A percentile compares a stretch with the other conserved stretches of the same genome.
phyloP scores from a whole-genome alignment of 2,113 vertebrate genomes.

The Salvator merianae region DNA sequence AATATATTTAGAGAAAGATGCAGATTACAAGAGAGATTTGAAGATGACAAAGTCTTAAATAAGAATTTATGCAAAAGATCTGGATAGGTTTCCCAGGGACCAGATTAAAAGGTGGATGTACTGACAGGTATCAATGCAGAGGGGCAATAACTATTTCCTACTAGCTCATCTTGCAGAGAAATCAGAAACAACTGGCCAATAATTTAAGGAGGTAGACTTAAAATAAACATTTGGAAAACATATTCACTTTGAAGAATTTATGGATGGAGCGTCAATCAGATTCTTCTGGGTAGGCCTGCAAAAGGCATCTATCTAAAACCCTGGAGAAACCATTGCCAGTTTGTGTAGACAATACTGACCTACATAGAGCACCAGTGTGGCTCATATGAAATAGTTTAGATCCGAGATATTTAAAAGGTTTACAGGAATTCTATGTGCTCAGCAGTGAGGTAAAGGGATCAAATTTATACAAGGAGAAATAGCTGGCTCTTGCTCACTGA shows the following conservation, averaged over 20 bases:
- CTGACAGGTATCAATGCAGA: not conserved
- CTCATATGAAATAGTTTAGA: not conserved
- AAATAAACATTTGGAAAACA: not conserved
- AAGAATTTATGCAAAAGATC: not conserved
- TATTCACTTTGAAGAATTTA: too few relatives aligned
- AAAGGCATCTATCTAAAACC: not conserved
- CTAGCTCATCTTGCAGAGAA: not conserved
- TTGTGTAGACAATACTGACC: not conserved
- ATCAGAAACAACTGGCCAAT: not conserved
- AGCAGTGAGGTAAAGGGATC: not conserved
- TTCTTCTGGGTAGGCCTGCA: not conserved
- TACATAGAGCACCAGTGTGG: too few relatives aligned
- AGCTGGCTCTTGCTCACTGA: not conserved
- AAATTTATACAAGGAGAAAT: not conserved
- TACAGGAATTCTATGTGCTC: not conserved
- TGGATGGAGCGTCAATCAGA: too few relatives aligned
- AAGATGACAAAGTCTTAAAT: not conserved
- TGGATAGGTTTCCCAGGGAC: not conserved
- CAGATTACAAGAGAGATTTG: not conserved
- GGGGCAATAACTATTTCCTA: not conserved
- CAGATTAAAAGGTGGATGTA: not conserved
- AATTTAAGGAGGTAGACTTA: not conserved
- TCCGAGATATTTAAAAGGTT: not conserved
- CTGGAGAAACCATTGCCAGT: not conserved
- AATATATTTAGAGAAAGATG: not conserved